These are phyloP conservation scores for Hypselothyrea guttata DNA, from an alignment of 2,888 invertebrate genomes.

Conservation along the genomic window DNA sequence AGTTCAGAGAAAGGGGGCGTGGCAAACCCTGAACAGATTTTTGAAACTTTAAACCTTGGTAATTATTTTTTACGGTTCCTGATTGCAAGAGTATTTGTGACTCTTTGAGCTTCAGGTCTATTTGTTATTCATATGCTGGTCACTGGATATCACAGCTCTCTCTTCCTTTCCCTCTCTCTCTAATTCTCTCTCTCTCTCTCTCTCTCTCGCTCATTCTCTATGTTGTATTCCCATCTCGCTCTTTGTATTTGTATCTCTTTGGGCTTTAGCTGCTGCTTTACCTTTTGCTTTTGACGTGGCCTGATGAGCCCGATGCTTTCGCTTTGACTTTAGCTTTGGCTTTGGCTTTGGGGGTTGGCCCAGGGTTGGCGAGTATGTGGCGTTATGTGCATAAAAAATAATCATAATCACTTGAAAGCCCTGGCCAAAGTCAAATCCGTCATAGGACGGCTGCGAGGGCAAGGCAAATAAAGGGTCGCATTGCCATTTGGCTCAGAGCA, in stretches of 20 bases:
- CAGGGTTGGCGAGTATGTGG: conserved; percentile 42
- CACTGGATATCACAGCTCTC: conserved; percentile 11
- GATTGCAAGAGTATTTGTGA: background rate
- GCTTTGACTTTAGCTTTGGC: conserved; percentile 36
- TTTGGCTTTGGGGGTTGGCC: conserved; percentile 38
- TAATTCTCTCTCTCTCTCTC: conserved; percentile 3
- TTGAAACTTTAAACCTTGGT: too few species aligned
- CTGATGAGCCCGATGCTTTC: conserved; percentile 52
- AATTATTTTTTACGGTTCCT: too few species aligned
- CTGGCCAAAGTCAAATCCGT: conserved; percentile 41
- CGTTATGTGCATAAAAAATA: conserved; percentile 75
- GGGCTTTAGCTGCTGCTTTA: conserved; percentile 23
- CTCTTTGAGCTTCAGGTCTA: background rate
- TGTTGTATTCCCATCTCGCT: conserved; percentile 6
- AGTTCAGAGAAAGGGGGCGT: too few species aligned
- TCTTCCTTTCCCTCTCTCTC: too few species aligned
- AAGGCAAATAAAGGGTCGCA: conserved; percentile 50
- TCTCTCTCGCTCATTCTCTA: conserved; percentile 11
- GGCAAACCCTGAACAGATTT: too few species aligned
- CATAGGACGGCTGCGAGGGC: background rate
- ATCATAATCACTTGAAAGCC: conserved; percentile 77
- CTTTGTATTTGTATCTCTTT: conserved; percentile 21
- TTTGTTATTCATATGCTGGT: conserved; percentile 21
- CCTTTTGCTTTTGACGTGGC: conserved; percentile 57
- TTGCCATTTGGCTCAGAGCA: conserved; percentile 47